Conservation (phyloP, 2,888 invertebrate species). For the Dorcus hopei region DNA sequence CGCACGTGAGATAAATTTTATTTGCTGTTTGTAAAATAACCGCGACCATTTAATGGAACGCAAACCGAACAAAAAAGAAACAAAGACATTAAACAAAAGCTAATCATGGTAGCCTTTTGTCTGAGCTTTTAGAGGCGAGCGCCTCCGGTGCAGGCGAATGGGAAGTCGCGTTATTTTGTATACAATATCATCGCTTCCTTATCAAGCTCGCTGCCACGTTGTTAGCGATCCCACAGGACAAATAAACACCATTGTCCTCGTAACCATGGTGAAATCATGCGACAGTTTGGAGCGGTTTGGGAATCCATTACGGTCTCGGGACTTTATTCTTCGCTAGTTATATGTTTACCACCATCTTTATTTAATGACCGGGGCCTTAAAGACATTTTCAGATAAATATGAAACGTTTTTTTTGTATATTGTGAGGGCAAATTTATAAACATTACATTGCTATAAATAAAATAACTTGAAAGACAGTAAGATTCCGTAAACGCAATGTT, state of each 20-base stretch:
- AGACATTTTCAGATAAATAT: not conserved
- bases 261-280: slow-evolving; percentile 53
- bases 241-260: slow-evolving; percentile 53
- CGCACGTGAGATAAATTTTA: no score
- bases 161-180: slow-evolving; percentile 40
- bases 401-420: no score
- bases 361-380: slow-evolving; percentile 18
- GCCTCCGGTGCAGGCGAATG: slow-evolving; percentile 7
- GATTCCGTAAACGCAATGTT: no score
- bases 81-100: slow-evolving; percentile 28
- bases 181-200: slow-evolving; percentile 52
- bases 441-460: no score
- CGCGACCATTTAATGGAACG: not conserved
- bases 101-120: slow-evolving; percentile 27
- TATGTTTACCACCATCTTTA: slow-evolving; percentile 22
- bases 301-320: slow-evolving; percentile 34
- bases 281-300: slow-evolving; percentile 44
- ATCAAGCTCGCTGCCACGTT: slow-evolving; percentile 50
- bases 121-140: slow-evolving; percentile 23
- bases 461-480: no score
- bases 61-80: slow-evolving; percentile 10
- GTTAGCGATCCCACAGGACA: slow-evolving; percentile 53
- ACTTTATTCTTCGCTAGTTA: slow-evolving; percentile 29
- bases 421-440: no score
- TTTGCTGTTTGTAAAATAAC: no score